These are phyloP conservation scores for Cyphomyrmex costatus DNA, from an alignment of 1,140 invertebrate species.

Conservation along the genomic window DNA sequence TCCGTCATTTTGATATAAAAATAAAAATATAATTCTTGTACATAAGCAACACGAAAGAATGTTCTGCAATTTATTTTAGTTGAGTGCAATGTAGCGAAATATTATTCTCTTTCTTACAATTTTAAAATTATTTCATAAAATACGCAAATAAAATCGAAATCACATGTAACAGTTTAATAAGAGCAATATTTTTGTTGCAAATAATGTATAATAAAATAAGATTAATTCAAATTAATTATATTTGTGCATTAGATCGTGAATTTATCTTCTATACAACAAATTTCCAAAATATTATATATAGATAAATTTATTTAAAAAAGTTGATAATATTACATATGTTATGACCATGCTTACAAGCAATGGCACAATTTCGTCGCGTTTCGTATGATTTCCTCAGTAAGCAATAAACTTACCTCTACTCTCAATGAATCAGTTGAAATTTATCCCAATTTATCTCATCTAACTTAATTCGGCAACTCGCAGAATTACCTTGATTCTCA, in stretches of 20 bases:
- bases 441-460: no score
- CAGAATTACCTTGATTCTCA: no score
- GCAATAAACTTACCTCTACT: no score
- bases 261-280: background rate
- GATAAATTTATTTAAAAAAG: no score
- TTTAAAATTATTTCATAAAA: slow-evolving; percentile 8
- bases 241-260: background rate
- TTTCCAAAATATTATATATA: background rate
- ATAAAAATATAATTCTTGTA: slow-evolving; percentile 38
- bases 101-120: slow-evolving; percentile 16
- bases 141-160: background rate
- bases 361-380: no score
- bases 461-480: no score
- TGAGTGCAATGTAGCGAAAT: background rate
- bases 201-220: background rate
- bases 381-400: no score
- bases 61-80: slow-evolving; percentile 40
- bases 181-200: background rate
- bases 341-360: no score
- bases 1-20: slow-evolving; percentile 47
- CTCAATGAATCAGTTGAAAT: no score
- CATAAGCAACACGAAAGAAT: slow-evolving; percentile 38
- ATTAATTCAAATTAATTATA: slow-evolving; percentile 7
- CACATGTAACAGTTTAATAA: background rate
- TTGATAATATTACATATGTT: no score